Evolutionary conservation across 2,797 vertebrate genomes (phyloP), one percentile per base, ranked within the genome.

Genomic region (Gadopsis bispinosus): DNA sequence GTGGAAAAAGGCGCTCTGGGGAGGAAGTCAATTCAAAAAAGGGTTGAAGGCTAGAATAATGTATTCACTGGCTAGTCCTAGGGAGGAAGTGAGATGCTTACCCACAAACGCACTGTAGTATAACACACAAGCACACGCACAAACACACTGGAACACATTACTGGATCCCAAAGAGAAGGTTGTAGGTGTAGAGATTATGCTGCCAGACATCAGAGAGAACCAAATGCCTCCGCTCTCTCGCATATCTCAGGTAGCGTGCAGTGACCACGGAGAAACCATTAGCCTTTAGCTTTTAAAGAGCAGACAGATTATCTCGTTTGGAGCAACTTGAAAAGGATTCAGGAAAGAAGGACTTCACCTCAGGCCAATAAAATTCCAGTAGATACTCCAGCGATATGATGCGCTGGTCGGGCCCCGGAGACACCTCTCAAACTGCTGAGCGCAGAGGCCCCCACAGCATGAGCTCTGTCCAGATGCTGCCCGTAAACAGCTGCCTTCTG

Each of bases 401-500:
- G 70, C 74, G 50, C 70, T 64, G 69, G 69, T 78, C 56, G 16
- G 39, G 50, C 83, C 73, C 79, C 17, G 75, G 84, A 91, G 88
- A 90, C 86, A 77, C 77, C 73, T 69, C 73, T 70, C 56, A 65
- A 55, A 79, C 77, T 56, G 80, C 81, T 69, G 66, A 84, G 67
- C 60, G 55, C 71, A 35, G 63, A n/a, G 75, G 61, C 73, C 77
- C 79, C 79, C 1, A 51, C 72, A 73, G 78, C 48, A 0, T 26
- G 41, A 62, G 60, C 47, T 83, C 76, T 79, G 86, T 83, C 83
- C 90, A 91, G 80, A 86, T 81, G 85, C 80, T 83, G 73, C 78
- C 83, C 59, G 50, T 39, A 66, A 80, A 82, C 61, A 35, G 3
- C 77, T 69, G 56, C 77, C 79, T 79, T 39, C 41, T 75, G 78